Percentiles rank a stretch among this genome's conserved stretches.
Conservation (phyloP, 23 tunicate species). For the Diplosoma virens region DNA sequence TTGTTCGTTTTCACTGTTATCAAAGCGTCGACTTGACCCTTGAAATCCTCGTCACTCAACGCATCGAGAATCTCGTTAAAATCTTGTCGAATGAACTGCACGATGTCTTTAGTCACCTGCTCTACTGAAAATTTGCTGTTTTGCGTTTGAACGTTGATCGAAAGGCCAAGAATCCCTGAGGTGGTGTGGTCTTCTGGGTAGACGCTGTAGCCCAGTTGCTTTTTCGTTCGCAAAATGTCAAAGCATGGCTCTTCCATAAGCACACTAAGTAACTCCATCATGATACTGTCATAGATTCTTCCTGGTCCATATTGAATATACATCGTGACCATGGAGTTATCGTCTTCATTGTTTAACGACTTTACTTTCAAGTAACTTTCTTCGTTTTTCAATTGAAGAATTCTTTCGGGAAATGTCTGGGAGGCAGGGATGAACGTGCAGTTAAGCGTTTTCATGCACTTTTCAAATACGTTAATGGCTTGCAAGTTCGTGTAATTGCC, state of each 20-base stretch:
- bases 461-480: slow-evolving; percentile 28
- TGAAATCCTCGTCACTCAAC: slow-evolving; percentile 53
- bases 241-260: slow-evolving; percentile 88
- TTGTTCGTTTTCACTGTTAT: slow-evolving; percentile 53
- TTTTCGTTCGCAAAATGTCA: slow-evolving; percentile 74
- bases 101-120: slow-evolving; percentile 3
- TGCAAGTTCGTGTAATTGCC: slow-evolving; percentile 59
- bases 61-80: slow-evolving; percentile 19
- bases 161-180: slow-evolving; percentile 63
- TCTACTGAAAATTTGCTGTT: slow-evolving; percentile 82
- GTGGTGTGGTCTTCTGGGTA: slow-evolving; percentile 56
- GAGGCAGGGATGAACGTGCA: neutral
- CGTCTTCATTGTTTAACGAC: slow-evolving; percentile 54
- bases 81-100: slow-evolving; percentile 32
- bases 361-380: slow-evolving; percentile 24
- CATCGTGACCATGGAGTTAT: slow-evolving; percentile 60
- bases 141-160: slow-evolving; percentile 67
- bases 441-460: slow-evolving; percentile 2
- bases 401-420: neutral
- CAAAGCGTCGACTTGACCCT: slow-evolving; percentile 31
- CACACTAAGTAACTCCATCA: slow-evolving; percentile 36
- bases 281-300: slow-evolving; percentile 14
- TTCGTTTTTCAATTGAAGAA: slow-evolving; percentile 17
- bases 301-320: slow-evolving; percentile 49
- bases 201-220: slow-evolving; percentile 86